Percentiles rank a stretch among this genome's conserved stretches.
These are phyloP conservation scores for Neoitamus cyanurus DNA, from an alignment of 2,888 invertebrate species.

Conservation along the genomic window DNA sequence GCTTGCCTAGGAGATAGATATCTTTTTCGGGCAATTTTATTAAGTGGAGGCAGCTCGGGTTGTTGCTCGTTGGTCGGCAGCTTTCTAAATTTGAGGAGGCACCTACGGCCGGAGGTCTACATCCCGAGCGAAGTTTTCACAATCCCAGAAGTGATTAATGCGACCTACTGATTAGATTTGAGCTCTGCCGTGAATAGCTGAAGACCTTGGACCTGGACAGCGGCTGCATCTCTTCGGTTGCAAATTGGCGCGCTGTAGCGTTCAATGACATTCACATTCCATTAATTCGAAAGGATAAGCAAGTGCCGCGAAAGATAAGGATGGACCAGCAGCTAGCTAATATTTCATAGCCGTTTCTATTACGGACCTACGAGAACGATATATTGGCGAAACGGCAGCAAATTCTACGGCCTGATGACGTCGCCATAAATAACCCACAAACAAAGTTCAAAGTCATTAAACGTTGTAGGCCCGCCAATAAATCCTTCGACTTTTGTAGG, in stretches of 20 bases:
- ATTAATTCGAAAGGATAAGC: neutral
- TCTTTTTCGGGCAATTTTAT: conserved; percentile 15
- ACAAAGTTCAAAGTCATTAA: neutral
- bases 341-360: neutral
- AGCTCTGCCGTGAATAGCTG: neutral
- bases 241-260: neutral
- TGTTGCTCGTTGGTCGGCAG: neutral
- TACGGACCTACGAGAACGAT: neutral
- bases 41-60: neutral
- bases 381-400: neutral
- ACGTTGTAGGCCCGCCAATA: neutral
- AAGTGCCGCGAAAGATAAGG: neutral
- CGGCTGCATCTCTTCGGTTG: neutral
- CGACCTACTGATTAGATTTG: neutral
- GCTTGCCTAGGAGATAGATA: neutral
- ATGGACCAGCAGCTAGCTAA: neutral
- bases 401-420: neutral
- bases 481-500: neutral
- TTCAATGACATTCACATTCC: neutral
- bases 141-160: neutral
- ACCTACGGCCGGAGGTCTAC: neutral
- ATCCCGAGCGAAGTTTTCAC: neutral
- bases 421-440: neutral
- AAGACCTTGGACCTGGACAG: neutral
- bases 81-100: neutral